A percentile compares a stretch with the other conserved stretches of the same genome.
phyloP scores from a whole-genome alignment of 92 coral and sea anemone genomes.

The Porites rus region DNA sequence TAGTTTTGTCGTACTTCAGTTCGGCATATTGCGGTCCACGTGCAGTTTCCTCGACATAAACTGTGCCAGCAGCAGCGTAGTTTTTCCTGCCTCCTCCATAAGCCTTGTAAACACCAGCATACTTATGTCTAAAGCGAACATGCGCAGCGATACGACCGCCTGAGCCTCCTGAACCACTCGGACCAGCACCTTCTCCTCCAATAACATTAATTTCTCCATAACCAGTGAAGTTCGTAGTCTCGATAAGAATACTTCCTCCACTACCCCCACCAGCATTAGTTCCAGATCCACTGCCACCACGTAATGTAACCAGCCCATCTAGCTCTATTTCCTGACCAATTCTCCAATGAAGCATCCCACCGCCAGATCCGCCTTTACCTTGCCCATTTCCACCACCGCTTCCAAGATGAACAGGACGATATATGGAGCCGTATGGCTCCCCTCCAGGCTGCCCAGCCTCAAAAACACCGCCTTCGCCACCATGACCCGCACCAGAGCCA shows the following conservation, averaged over 20 bases:
- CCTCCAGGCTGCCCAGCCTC: slow-evolving; percentile 71
- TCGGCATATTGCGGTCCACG: slow-evolving; percentile 99
- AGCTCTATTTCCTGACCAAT: slow-evolving; percentile 93
- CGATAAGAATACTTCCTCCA: slow-evolving; percentile 92
- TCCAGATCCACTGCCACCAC: slow-evolving; percentile 77
- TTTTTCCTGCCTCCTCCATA: slow-evolving; percentile 90
- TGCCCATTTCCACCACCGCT: slow-evolving; percentile 98
- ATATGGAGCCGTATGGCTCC: slow-evolving; percentile 90
- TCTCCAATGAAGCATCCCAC: slow-evolving; percentile 95
- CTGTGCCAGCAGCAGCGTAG: slow-evolving; percentile 95
- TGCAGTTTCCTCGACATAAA: slow-evolving; percentile 94
- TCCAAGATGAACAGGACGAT: slow-evolving; percentile 85
- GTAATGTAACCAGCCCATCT: slow-evolving; percentile 90
- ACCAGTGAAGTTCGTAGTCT: slow-evolving; percentile 97
- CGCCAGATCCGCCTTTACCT: slow-evolving; percentile 93
- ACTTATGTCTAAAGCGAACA: slow-evolving; percentile 92
- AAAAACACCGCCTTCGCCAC: slow-evolving; percentile 95
- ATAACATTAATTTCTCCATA: slow-evolving; percentile 92
- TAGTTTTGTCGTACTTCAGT: slow-evolving; percentile 84
- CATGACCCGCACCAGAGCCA: slow-evolving; percentile 99
- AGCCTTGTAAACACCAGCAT: slow-evolving; percentile 82
- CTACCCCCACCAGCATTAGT: slow-evolving; percentile 95
- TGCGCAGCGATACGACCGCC: slow-evolving; percentile 95
- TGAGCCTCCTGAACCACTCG: slow-evolving; percentile 91
- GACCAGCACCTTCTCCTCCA: slow-evolving; percentile 86